A percentile compares a stretch with the other conserved stretches of the same genome.
Conservation (phyloP, 2,113 vertebrate genomes). For the Variabilichromis moorii region DNA sequence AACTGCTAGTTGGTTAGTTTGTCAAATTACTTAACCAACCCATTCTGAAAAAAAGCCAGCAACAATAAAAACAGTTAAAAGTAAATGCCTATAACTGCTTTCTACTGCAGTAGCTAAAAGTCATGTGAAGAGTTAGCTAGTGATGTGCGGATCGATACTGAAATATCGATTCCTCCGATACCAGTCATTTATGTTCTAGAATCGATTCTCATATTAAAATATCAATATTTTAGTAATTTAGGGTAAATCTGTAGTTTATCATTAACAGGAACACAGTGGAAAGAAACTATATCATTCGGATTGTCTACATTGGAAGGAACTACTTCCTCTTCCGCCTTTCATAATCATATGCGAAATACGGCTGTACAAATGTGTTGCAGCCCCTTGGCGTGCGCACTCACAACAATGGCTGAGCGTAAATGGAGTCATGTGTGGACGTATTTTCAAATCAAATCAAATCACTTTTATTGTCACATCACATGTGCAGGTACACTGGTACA, state of each 20-base stretch:
- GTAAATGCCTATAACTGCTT: background rate
- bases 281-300: background rate
- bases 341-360: rapidly evolving
- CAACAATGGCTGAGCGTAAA: background rate
- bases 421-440: background rate
- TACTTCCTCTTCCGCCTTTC: background rate
- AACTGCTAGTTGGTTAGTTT: background rate
- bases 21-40: background rate
- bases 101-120: background rate
- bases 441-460: no score
- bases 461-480: no score
- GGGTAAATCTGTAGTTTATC: background rate
- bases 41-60: background rate
- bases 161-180: background rate
- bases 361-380: rapidly evolving
- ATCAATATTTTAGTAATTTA: background rate
- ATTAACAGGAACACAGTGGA: background rate
- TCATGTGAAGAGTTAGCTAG: background rate
- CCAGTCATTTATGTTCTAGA: background rate
- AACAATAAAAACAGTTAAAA: background rate
- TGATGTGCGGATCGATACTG: background rate
- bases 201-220: background rate
- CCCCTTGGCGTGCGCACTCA: rapidly evolving
- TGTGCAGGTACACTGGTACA: no score
- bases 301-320: background rate